These are phyloP conservation scores for Cydia pomonella DNA, from an alignment of 1,140 invertebrate genomes.

Conservation along the genomic window DNA sequence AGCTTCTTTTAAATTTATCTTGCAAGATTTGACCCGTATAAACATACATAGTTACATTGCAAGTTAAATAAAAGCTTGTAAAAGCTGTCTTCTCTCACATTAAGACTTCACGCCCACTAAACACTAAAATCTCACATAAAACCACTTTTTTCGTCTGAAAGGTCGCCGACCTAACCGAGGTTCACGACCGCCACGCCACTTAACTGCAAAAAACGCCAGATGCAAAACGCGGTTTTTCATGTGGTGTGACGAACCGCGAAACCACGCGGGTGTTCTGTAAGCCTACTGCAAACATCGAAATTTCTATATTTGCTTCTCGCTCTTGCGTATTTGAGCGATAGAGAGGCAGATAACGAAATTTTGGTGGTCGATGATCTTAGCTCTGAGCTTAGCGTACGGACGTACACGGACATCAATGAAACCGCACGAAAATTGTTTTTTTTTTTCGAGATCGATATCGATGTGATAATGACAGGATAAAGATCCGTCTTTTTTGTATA, in stretches of 20 bases:
- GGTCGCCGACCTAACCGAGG: slow-evolving; percentile 46
- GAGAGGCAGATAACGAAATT: neutral
- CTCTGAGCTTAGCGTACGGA: neutral
- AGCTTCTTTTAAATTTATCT: too few relatives aligned
- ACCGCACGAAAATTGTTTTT: neutral
- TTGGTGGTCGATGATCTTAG: neutral
- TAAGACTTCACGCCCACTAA: slow-evolving; percentile 39
- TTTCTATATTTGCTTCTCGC: neutral
- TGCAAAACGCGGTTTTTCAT: slow-evolving; percentile 49
- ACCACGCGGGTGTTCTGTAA: slow-evolving; percentile 27
- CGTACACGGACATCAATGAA: neutral
- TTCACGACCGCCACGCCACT: slow-evolving; percentile 65
- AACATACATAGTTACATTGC: too few relatives aligned
- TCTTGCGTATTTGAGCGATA: neutral
- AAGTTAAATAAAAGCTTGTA: neutral
- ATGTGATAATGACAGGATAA: too few relatives aligned
- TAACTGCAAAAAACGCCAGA: slow-evolving; percentile 59
- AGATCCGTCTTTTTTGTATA: too few relatives aligned
- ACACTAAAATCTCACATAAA: slow-evolving; percentile 53
- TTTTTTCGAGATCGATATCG: neutral
- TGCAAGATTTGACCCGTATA: too few relatives aligned
- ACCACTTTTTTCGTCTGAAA: slow-evolving; percentile 41
- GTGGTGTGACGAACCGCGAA: slow-evolving; percentile 40
- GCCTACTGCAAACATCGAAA: slow-evolving; percentile 1
- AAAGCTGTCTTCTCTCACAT: neutral